These are phyloP conservation scores for Drosophila koepferae DNA, from an alignment of 2,888 invertebrate genomes.

Conservation along the genomic window DNA sequence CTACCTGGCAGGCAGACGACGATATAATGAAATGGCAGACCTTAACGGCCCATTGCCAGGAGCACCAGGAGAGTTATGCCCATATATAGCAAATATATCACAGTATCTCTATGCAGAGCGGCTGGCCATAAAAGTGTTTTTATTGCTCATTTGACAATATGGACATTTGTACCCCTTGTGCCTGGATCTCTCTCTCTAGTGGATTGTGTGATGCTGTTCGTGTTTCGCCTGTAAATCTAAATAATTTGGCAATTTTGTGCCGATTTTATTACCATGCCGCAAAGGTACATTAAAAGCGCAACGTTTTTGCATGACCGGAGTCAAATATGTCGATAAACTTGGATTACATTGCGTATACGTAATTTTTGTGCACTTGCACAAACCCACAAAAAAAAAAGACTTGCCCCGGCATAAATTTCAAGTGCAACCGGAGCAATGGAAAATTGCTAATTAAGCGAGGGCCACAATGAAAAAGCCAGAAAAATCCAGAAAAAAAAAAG, in stretches of 20 bases:
- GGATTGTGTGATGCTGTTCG: conserved; percentile 14
- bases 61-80: conserved; percentile 47
- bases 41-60: conserved; percentile 30
- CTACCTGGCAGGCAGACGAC: conserved; percentile 13
- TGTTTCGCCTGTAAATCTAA: conserved; percentile 75
- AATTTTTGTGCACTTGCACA: conserved; percentile 8
- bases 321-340: conserved; percentile 54
- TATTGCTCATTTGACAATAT: conserved; percentile 82
- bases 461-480: conserved; percentile 35
- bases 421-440: conserved; percentile 17
- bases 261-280: conserved; percentile 76
- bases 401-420: conserved; percentile 17
- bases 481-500: background rate
- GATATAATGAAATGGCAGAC: conserved; percentile 23
- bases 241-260: conserved; percentile 80
- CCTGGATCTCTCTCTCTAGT: background rate
- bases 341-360: conserved; percentile 50
- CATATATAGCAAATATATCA: conserved; percentile 42
- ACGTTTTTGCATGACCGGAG: conserved; percentile 7
- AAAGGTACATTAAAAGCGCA: conserved; percentile 69
- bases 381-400: background rate
- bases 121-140: conserved; percentile 74
- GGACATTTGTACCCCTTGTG: conserved; percentile 29
- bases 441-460: conserved; percentile 49
- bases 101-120: conserved; percentile 22